These are phyloP conservation scores for Saguinus midas DNA, from an alignment of 2,113 vertebrate genomes.

Conservation along the genomic window DNA sequence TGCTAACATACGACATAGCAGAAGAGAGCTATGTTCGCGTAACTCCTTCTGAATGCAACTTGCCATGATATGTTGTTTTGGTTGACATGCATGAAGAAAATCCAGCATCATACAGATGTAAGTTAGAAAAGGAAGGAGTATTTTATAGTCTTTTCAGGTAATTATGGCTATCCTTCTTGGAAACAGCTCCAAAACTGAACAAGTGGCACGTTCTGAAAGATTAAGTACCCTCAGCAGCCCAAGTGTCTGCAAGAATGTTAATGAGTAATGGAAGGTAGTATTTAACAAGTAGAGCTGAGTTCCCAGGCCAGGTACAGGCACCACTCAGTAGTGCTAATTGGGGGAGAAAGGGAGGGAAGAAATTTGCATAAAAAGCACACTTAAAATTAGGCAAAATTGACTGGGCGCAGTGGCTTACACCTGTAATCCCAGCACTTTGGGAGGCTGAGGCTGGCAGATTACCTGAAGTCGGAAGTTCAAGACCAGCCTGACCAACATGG, in stretches of 20 bases:
- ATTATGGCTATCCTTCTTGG: not conserved
- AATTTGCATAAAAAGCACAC: not conserved
- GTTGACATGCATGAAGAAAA: not conserved
- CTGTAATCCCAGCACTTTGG: no score
- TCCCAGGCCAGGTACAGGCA: not conserved
- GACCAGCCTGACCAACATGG: no score
- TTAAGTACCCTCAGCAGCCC: not conserved
- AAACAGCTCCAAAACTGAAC: not conserved
- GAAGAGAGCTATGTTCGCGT: no score
- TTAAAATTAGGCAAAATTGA: not conserved
- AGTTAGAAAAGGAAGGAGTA: not conserved
- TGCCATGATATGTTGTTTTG: not conserved
- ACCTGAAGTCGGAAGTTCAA: no score
- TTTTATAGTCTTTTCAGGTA: not conserved
- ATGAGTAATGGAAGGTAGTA: not conserved
- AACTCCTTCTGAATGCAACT: not conserved
- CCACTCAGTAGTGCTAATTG: not conserved
- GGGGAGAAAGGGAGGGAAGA: not conserved
- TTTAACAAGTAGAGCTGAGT: not conserved
- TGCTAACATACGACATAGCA: no score
- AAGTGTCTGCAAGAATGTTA: not conserved
- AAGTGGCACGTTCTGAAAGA: not conserved
- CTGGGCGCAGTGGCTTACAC: no score
- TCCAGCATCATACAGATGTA: not conserved
- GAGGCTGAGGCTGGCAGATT: no score